phyloP scores from a whole-genome alignment of 2,888 invertebrate species.

The Cyrtodaria siliqua region DNA sequence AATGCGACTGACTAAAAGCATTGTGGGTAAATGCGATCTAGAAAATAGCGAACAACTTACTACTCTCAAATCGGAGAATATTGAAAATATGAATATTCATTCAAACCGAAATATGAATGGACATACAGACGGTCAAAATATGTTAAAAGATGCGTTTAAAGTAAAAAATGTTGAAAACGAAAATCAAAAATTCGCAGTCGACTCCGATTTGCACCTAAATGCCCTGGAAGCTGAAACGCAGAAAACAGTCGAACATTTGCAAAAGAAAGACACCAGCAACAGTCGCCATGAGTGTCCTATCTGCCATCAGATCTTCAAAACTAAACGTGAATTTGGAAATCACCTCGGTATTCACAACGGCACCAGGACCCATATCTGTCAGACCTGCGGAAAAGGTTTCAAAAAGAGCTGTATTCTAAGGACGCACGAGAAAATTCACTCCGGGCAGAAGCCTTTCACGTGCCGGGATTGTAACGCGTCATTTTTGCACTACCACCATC shows the following conservation, averaged over 20 bases:
- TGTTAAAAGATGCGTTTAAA: too few species aligned
- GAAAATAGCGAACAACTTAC: not conserved
- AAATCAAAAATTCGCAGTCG: too few species aligned
- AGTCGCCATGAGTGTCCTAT: slow-evolving; percentile 15
- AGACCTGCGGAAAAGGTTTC: slow-evolving; percentile 22
- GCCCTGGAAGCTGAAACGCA: not conserved
- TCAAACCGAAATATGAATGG: not conserved
- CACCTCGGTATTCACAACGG: slow-evolving; percentile 20
- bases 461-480: not conserved
- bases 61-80: not conserved
- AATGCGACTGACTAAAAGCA: not conserved
- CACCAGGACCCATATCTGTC: slow-evolving; percentile 6
- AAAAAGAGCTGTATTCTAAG: slow-evolving; percentile 18
- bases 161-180: too few species aligned
- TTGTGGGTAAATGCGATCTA: not conserved
- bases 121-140: not conserved
- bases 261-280: not conserved
- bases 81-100: not conserved
- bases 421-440: slow-evolving; percentile 27
- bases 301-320: not conserved
- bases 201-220: too few species aligned
- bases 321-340: slow-evolving; percentile 9
- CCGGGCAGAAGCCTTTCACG: not conserved
- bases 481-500: not conserved
- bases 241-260: slow-evolving; percentile 25